phyloP scores from a whole-genome alignment of 2,797 vertebrate species.

The Myoxocephalus aenaeus region DNA sequence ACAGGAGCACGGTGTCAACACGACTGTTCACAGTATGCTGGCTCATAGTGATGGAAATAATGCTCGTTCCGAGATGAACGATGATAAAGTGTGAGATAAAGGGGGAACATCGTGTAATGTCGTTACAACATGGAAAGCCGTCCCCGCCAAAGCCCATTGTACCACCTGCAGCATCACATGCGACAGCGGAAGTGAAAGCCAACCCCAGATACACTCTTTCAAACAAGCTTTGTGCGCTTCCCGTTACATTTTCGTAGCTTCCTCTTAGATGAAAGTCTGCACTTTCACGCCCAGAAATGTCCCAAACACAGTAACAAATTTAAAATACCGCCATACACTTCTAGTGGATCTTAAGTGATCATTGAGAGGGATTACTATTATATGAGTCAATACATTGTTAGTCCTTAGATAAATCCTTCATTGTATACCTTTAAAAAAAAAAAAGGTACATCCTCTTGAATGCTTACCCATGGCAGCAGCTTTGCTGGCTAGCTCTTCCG shows the following conservation, averaged over 20 bases:
- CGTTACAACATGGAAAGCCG: background rate
- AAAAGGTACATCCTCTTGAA: conserved; percentile 52
- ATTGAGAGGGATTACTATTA: background rate
- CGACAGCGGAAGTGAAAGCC: too few relatives aligned
- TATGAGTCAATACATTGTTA: background rate
- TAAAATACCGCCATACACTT: background rate
- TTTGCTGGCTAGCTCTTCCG: conserved; percentile 95
- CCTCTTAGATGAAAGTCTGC: background rate
- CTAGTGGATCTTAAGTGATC: background rate
- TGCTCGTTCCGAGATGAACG: background rate
- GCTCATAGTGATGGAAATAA: background rate
- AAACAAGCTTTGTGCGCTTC: background rate
- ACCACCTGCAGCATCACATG: too few relatives aligned
- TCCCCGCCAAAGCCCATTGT: background rate
- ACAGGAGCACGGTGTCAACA: conserved; percentile 26
- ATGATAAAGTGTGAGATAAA: background rate
- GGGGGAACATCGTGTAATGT: background rate
- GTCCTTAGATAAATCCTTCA: background rate
- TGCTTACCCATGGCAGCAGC: conserved; percentile 89
- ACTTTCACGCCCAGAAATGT: background rate
- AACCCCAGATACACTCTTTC: background rate
- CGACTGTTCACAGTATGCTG: background rate
- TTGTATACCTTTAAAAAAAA: background rate
- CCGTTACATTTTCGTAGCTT: background rate
- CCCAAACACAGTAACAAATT: background rate